phyloP scores from a whole-genome alignment of 2,888 invertebrate species.

The Drosophila kambysellisi region DNA sequence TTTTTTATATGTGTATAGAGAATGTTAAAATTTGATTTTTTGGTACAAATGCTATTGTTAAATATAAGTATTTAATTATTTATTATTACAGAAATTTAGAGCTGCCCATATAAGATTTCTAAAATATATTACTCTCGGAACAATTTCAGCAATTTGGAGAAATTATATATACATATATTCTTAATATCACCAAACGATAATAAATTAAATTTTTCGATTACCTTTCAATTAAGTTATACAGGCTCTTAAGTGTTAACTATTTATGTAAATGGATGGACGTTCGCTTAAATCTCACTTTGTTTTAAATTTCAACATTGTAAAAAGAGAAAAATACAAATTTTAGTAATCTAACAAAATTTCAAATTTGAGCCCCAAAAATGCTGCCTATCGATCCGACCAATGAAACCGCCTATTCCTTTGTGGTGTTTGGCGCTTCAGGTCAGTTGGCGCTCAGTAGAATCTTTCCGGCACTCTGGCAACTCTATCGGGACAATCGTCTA shows the following conservation, averaged over 20 bases:
- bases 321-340: neutral
- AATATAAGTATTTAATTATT: neutral
- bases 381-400: constrained; percentile 50
- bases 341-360: constrained; percentile 2
- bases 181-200: neutral
- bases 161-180: neutral
- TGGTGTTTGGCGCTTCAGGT: constrained; percentile 67
- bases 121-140: neutral
- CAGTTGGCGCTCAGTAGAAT: constrained; percentile 44
- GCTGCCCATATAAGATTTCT: neutral
- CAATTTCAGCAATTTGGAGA: neutral
- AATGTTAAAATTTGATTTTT: no score
- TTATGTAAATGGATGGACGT: neutral
- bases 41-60: no score
- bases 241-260: neutral
- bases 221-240: neutral
- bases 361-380: constrained; percentile 32
- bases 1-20: no score
- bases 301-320: neutral
- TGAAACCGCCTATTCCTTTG: constrained; percentile 65
- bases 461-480: constrained; percentile 63
- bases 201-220: neutral
- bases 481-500: constrained; percentile 63
- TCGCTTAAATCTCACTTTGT: neutral
- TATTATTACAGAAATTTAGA: neutral